Evolutionary conservation across 2,113 vertebrate genomes (phyloP).

Genomic region (Rhinoderma darwinii): DNA sequence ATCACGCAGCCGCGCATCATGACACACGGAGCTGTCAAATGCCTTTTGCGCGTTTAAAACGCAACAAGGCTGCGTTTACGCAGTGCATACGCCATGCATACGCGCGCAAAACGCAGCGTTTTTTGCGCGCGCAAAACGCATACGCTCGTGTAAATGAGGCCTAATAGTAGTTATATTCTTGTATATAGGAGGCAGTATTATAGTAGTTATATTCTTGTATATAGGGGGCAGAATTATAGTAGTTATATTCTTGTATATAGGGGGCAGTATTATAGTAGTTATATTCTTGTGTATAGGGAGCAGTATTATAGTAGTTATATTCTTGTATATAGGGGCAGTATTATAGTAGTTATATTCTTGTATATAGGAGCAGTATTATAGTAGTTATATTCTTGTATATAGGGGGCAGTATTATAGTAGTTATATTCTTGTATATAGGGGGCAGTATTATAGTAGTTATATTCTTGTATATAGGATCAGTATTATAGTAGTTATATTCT

Average conservation of each 20-base stretch:
- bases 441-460: background rate
- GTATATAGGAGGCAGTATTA: too few relatives aligned
- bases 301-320: background rate
- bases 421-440: background rate
- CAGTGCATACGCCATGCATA: too few relatives aligned
- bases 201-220: background rate
- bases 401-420: background rate
- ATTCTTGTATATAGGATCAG: background rate
- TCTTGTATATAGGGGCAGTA: too few relatives aligned
- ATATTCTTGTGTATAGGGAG: background rate
- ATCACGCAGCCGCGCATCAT: too few relatives aligned
- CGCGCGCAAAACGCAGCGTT: too few relatives aligned
- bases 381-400: background rate
- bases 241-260: constrained; percentile 3
- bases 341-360: too few relatives aligned
- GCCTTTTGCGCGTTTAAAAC: too few relatives aligned
- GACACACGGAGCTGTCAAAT: too few relatives aligned
- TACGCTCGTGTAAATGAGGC: too few relatives aligned
- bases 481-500: constrained; percentile 2
- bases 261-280: constrained; percentile 1
- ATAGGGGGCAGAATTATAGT: background rate
- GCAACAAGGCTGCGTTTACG: too few relatives aligned
- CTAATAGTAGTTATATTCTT: too few relatives aligned
- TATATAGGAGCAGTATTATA: background rate
- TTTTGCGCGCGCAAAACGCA: too few relatives aligned